Evolutionary conservation across 2,113 vertebrate species (phyloP), one percentile per base, ranked within the genome.

Genomic region (Hyperopisus bebe): DNA sequence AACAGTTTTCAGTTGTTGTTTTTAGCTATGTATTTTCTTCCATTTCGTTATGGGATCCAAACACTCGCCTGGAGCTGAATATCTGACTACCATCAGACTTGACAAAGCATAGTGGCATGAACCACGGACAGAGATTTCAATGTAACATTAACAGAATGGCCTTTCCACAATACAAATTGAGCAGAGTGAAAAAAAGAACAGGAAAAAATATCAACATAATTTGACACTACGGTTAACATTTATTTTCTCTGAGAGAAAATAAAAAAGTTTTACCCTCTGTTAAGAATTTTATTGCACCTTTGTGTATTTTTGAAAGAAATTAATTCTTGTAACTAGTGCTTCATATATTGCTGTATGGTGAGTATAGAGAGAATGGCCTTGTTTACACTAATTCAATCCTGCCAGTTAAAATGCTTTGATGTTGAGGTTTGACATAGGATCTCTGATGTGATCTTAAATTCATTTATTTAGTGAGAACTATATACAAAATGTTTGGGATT

Each of bases 31-130:
- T 95, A 93, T 94, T 93, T 94, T 93, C 92, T 94, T 95, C 93
- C 94, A 91, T 94, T 95, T 92, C 90, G 93, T 92, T 93, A 93
- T 95, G 94, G 89, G 93, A 94, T 95, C 93, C 93, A 94, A 96
- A 95, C 90, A 91, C 93, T 91, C 92, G 89, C 93, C 91, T 92
- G 92, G 93, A 96, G 91, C 93, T 91, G 89, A 90, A 90, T 70
- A 47, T 90, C 87, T 83, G 62, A 89, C 88, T 90, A 91, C 82
- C 86, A 2, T 88, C 88, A 87, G 46, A 47, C 89, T 91, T 66
- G 88, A 88, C 50, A 93, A 93, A 48, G 77, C 93, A 86, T 11
- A 89, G 91, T 90, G 91, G 93, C 91, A 92, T 92, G 94, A 95
- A 94, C 93, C 48, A 44, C 90, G 93, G 91, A 94, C 92, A 93